phyloP scores from a whole-genome alignment of 2,797 vertebrate genomes.

The Microctenopoma lineatum region DNA sequence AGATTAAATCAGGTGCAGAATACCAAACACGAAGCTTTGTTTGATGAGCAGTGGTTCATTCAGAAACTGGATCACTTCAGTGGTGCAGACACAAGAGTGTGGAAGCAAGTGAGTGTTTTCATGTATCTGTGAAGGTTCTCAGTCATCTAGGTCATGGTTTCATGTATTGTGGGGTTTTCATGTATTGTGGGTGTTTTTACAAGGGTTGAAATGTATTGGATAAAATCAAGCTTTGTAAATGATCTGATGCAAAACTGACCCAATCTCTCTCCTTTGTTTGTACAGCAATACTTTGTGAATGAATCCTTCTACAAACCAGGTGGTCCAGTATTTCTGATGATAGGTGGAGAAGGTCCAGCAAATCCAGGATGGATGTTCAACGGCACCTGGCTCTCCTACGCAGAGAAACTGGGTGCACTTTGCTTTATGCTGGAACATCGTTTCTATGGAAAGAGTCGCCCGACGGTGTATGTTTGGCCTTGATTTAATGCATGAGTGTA shows the following conservation, averaged over 20 bases:
- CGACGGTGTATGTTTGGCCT: conserved; percentile 60
- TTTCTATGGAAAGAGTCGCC: conserved; percentile 83
- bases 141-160: too few relatives aligned
- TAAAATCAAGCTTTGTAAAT: background rate
- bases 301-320: conserved; percentile 64
- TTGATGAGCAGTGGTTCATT: conserved; percentile 76
- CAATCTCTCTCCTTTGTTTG: background rate
- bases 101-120: conserved; percentile 77
- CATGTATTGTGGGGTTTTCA: too few relatives aligned
- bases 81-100: conserved; percentile 74
- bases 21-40: background rate
- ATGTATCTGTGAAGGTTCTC: too few relatives aligned
- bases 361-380: conserved; percentile 74
- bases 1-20: conserved; percentile 23
- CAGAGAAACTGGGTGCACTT: conserved; percentile 74
- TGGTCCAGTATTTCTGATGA: conserved; percentile 82
- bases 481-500: background rate
- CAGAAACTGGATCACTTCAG: conserved; percentile 83
- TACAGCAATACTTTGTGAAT: conserved; percentile 82
- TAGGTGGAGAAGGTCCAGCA: conserved; percentile 76
- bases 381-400: conserved; percentile 75
- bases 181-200: background rate
- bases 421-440: conserved; percentile 81
- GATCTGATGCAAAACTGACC: background rate
- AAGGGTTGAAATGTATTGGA: background rate